Evolutionary conservation across 2,113 vertebrate species (phyloP).

Genomic region (Ictalurus punctatus): DNA sequence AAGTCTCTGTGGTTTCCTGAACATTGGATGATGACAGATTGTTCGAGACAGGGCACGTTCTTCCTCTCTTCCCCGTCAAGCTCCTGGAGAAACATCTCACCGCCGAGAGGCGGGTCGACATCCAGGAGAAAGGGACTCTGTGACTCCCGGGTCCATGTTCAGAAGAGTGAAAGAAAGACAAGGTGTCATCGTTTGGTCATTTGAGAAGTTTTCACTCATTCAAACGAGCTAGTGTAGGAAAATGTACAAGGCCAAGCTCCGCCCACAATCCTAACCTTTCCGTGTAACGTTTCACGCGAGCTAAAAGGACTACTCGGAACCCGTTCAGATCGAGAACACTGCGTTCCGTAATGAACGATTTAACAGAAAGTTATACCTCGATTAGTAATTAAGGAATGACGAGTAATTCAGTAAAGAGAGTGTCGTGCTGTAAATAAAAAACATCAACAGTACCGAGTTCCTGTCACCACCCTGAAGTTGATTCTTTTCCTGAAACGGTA

Average conservation of each 20-base stretch:
- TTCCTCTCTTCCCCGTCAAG: slow-evolving; percentile 21
- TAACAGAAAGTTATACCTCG: not conserved
- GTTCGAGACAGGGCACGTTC: slow-evolving; percentile 43
- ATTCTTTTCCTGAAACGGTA: not conserved
- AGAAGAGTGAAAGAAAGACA: not conserved
- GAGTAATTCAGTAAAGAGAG: not conserved
- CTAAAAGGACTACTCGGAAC: not conserved
- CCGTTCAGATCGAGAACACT: not conserved
- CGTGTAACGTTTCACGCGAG: not conserved
- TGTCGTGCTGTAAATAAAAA: not conserved
- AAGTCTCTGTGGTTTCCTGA: slow-evolving; percentile 44
- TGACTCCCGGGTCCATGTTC: not conserved
- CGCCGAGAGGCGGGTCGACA: not conserved
- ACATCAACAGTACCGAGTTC: no score
- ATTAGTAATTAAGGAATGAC: not conserved
- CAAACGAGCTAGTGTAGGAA: not conserved
- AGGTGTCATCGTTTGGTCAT: not conserved
- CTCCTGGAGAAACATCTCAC: slow-evolving; percentile 5
- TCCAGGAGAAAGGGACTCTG: not conserved
- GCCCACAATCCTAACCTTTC: not conserved
- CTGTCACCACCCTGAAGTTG: not conserved
- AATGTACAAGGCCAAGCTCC: not conserved
- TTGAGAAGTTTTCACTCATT: not conserved
- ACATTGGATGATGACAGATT: slow-evolving; percentile 37
- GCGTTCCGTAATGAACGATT: not conserved